Evolutionary conservation across 2,113 vertebrate species (phyloP), one percentile per base, ranked within the genome.

Genomic region (Lamprologus callipterus): DNA sequence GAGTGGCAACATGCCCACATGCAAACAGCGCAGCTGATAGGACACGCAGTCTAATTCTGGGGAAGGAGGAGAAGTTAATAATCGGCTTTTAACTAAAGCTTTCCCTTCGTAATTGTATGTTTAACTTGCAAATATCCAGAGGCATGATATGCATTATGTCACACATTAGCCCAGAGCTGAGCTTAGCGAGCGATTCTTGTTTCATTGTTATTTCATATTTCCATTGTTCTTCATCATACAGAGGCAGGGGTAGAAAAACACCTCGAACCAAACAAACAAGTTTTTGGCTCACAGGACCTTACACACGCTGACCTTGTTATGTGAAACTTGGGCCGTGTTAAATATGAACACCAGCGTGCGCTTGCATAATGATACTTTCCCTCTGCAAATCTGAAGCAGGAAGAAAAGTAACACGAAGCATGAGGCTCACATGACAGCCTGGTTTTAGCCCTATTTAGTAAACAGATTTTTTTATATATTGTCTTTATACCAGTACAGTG

Each of bases 1-100:
- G 83, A 80, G 86, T 91, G 94, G 95, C 94, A 92, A 51, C 68
- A 53, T 85, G 95, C 95, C 93, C 82, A 45, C 91, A 60, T 53
- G 57, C 85, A 57, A 55, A 63, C 85, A 65, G 5, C 88, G 75
- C 91, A 95, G 92, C 92, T 93, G 92, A 93, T 40, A 51, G 84
- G 73, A 87, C 60, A 63, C 73, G 6, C 51, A 1, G 12, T 31
- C 21, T 80, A 49, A 51, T 11, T 54, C 68, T 75, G 75, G 28
- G 55, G 28, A 81, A 54, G 63, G 28, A 73, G 75, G 68, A 78
- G 81, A 82, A 47, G 85, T 78, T 80, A 73, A 84, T 78, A 51
- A 82, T 73, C 33, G 63, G 53, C 60, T 84, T 65, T 37, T 9
- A 53, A 40, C 33, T 57, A 63, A 83, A 26, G 21, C 10, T 81